Base-by-base conservation (phyloP, 2,113 vertebrate genomes). In the Abramis brama region DNA sequence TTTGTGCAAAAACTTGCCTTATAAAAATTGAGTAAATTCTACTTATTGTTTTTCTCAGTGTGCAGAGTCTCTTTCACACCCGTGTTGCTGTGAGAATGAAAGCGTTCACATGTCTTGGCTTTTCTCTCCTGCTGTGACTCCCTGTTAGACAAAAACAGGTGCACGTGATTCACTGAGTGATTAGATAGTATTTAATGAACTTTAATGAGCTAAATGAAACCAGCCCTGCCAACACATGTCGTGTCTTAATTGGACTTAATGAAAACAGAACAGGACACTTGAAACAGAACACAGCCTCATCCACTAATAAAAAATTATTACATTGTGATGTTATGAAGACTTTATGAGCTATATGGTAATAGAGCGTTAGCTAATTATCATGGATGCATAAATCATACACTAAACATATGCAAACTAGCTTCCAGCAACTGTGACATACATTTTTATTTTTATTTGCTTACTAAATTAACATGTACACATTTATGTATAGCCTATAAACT, bases 11-110 rank as follows among this genome's bases (percentile, higher is more conserved):
- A n/a, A n/a, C n/a, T n/a, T n/a, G n/a, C n/a, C n/a, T n/a, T n/a
- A n/a, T n/a, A n/a, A n/a, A n/a, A n/a, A n/a, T n/a, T n/a, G n/a
- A n/a, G n/a, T n/a, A n/a, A n/a, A n/a, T n/a, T n/a, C n/a, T n/a
- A n/a, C n/a, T n/a, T n/a, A n/a, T n/a, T n/a, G n/a, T n/a, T n/a
- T n/a, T n/a, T n/a, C n/a, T n/a, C n/a, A n/a, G n/a, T n/a, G n/a
- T n/a, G n/a, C n/a, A 3, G 39, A 59, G 62, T 45, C 15, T 77
- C 74, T 43, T 59, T 45, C 36, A 43, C 15, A 39, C 30, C 9
- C 86, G 27, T 62, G 47, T 85, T 62, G 73, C 55, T 85, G 17
- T 68, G 66, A 52, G 12, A 59, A 39, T 33, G 68, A 84, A n/a
- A 52, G 70, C 62, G 45, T 0, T 33, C 33, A 33, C 33, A 33